These are phyloP conservation scores for Theropithecus gelada DNA, from an alignment of 2,113 vertebrate genomes.

Conservation along the genomic window DNA sequence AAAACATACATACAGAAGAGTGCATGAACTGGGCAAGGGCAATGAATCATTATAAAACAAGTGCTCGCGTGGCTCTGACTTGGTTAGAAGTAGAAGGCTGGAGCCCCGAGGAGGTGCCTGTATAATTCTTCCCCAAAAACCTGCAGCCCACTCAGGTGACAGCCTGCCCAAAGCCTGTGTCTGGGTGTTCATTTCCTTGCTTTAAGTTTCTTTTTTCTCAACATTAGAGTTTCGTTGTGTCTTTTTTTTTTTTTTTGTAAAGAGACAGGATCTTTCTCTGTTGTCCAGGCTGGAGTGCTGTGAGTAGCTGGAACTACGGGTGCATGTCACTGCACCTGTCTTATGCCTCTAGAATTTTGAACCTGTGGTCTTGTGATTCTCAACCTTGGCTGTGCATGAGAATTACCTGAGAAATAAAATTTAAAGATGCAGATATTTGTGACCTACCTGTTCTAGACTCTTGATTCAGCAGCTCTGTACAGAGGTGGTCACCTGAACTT, in stretches of 20 bases:
- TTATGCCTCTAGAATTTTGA: background rate
- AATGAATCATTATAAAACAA: background rate
- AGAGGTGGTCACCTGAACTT: background rate
- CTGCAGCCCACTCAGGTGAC: background rate
- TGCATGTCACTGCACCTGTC: too few species aligned
- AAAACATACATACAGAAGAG: background rate
- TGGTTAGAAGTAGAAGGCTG: background rate
- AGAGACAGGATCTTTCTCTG: too few species aligned
- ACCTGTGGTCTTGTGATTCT: background rate
- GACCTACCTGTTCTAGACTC: background rate
- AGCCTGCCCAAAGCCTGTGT: background rate
- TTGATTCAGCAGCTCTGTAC: background rate
- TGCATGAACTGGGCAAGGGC: background rate
- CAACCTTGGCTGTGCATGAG: background rate
- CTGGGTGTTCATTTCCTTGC: background rate
- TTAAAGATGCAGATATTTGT: background rate
- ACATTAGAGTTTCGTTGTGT: background rate
- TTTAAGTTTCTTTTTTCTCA: background rate
- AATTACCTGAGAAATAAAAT: background rate
- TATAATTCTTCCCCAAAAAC: background rate
- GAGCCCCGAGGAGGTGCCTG: background rate
- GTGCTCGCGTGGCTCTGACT: fast-evolving
- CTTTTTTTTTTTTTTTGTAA: background rate
- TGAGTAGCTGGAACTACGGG: background rate
- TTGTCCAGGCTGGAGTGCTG: too few species aligned